Percentiles rank a stretch among this genome's conserved stretches.
Conservation (phyloP, 2,888 invertebrate species). For the Diplolepis rosae region DNA sequence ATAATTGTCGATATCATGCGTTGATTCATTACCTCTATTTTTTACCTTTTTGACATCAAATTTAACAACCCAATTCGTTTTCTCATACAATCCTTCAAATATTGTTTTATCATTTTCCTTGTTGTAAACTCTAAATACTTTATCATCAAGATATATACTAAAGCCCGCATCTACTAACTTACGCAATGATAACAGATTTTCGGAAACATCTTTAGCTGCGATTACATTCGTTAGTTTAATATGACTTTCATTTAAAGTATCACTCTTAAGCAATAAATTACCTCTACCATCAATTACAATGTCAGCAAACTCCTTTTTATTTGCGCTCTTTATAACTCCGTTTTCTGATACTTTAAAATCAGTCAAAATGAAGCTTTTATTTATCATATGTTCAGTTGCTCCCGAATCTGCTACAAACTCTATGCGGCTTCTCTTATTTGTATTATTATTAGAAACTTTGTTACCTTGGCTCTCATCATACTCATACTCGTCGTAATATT, state of each 20-base stretch:
- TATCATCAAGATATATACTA: conserved; percentile 44
- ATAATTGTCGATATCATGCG: conserved; percentile 33
- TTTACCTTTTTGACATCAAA: conserved; percentile 35
- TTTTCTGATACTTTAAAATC: conserved; percentile 33
- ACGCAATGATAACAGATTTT: conserved; percentile 50
- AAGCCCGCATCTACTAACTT: conserved; percentile 47
- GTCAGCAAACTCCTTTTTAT: conserved; percentile 47
- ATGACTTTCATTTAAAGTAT: conserved; percentile 32
- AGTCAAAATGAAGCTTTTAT: conserved; percentile 31
- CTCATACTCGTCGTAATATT: neutral
- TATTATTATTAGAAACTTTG: conserved; percentile 16
- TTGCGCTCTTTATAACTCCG: conserved; percentile 45
- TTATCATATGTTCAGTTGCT: conserved; percentile 45
- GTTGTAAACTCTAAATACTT: conserved; percentile 41
- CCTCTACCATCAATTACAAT: conserved; percentile 51
- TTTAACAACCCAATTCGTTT: conserved; percentile 43
- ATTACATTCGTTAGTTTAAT: conserved; percentile 46
- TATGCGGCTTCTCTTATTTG: conserved; percentile 3
- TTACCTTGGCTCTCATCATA: neutral
- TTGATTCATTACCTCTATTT: conserved; percentile 5
- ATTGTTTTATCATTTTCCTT: conserved; percentile 39
- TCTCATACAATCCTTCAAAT: conserved; percentile 41
- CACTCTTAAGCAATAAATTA: conserved; percentile 42
- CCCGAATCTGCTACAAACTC: conserved; percentile 50
- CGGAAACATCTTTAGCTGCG: conserved; percentile 45